Conservation (phyloP, 2,797 vertebrate species). For the Iguana delicatissima region DNA sequence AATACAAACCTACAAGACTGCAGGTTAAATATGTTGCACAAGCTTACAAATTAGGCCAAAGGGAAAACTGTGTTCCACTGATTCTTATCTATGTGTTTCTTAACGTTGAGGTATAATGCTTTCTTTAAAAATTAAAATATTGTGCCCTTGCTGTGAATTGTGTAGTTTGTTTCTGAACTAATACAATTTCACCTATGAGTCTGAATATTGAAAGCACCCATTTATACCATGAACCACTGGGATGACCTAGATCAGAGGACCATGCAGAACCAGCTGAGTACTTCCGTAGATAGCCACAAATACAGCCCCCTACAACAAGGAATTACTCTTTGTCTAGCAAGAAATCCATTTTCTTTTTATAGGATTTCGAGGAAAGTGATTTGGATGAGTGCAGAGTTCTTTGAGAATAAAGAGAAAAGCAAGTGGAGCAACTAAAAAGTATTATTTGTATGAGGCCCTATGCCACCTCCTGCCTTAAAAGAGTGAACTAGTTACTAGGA, state of each 20-base stretch:
- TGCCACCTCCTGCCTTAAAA: background rate
- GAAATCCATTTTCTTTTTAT: background rate
- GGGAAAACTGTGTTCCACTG: background rate
- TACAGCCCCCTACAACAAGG: too few relatives aligned
- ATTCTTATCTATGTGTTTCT: background rate
- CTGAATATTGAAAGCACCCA: background rate
- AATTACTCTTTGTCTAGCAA: background rate
- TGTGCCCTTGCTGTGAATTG: slow-evolving; percentile 3
- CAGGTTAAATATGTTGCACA: background rate
- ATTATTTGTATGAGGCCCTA: background rate
- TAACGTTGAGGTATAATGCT: background rate
- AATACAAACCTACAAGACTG: slow-evolving; percentile 63
- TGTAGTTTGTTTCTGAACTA: background rate
- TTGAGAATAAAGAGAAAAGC: background rate
- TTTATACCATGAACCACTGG: background rate
- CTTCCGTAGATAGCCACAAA: background rate
- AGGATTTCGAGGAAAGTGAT: background rate
- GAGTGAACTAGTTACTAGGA: background rate
- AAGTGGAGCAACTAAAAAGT: background rate
- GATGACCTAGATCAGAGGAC: background rate
- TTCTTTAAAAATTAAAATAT: background rate
- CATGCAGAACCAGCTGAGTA: background rate
- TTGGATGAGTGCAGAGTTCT: background rate
- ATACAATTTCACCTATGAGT: background rate
- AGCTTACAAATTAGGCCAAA: background rate